These are phyloP conservation scores for Trimorus sp. DNA, from an alignment of 2,888 invertebrate species.

Conservation along the genomic window DNA sequence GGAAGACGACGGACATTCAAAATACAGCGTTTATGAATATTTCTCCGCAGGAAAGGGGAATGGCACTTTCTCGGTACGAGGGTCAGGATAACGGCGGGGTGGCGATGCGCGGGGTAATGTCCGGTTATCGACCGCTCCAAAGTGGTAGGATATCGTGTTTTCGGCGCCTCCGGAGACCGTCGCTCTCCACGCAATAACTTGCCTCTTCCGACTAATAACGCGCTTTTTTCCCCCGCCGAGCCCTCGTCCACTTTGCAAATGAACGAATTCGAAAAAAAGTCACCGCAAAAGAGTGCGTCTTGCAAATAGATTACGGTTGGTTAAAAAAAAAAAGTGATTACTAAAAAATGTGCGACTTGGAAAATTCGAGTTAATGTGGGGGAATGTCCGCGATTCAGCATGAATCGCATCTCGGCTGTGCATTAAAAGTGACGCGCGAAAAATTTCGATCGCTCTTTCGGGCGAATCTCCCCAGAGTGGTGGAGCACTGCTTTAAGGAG, in stretches of 20 bases:
- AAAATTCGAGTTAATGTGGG: too few relatives aligned
- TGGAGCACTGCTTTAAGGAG: constrained; percentile 65
- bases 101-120: constrained; percentile 73
- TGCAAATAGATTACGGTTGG: too few relatives aligned
- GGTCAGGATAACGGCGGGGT: constrained; percentile 41
- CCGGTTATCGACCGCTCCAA: constrained; percentile 80
- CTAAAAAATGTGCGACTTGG: too few relatives aligned
- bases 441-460: too few relatives aligned
- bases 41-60: constrained; percentile 17
- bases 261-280: neutral
- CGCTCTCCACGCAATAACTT: constrained; percentile 24
- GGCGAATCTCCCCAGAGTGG: constrained; percentile 55
- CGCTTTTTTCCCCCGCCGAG: neutral
- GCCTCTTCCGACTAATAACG: constrained; percentile 21
- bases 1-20: neutral
- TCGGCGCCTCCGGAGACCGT: constrained; percentile 40
- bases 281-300: too few relatives aligned
- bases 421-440: too few relatives aligned
- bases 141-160: constrained; percentile 48
- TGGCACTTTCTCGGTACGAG: constrained; percentile 31
- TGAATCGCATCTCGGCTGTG: too few relatives aligned
- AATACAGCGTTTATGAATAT: constrained; percentile 21
- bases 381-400: too few relatives aligned
- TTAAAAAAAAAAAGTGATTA: neutral
- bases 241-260: constrained; percentile 13